These are phyloP conservation scores for Apamea sordens DNA, from an alignment of 2,888 invertebrate species.

Conservation along the genomic window DNA sequence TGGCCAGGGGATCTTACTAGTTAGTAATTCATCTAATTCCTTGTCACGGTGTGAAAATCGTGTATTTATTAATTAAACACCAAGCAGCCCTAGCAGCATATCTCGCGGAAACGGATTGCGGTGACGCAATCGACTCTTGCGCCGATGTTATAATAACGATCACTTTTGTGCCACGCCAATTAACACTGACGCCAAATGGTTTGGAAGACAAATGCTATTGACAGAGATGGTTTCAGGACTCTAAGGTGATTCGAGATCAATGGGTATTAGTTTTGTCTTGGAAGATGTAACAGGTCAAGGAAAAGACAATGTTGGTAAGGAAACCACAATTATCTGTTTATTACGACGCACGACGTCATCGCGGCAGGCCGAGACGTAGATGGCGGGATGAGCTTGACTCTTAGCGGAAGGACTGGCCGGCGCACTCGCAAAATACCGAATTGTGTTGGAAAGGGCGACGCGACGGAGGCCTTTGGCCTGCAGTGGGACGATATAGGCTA, in stretches of 20 bases:
- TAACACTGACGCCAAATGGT: slow-evolving; percentile 52
- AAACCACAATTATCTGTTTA: not conserved
- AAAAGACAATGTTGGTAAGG: not conserved
- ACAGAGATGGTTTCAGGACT: not conserved
- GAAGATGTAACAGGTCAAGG: not conserved
- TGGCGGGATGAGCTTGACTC: not conserved
- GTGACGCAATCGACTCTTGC: slow-evolving; percentile 67
- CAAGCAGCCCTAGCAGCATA: slow-evolving; percentile 60
- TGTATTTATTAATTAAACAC: not conserved
- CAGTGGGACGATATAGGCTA: no score
- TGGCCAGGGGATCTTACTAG: no score
- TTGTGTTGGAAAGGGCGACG: no score
- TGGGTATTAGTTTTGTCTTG: not conserved
- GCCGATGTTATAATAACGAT: slow-evolving; percentile 66
- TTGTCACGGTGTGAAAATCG: not conserved
- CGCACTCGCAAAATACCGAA: no score
- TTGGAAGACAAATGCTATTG: slow-evolving; percentile 12
- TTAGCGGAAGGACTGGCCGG: not conserved
- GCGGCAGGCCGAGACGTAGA: not conserved
- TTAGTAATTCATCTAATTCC: not conserved
- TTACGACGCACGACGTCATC: not conserved
- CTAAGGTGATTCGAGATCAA: not conserved
- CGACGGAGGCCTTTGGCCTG: no score
- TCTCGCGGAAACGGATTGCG: slow-evolving; percentile 61
- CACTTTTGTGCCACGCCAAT: slow-evolving; percentile 60